Conservation (phyloP, 2,888 invertebrate species). For the Carpatolechia fugitivella region DNA sequence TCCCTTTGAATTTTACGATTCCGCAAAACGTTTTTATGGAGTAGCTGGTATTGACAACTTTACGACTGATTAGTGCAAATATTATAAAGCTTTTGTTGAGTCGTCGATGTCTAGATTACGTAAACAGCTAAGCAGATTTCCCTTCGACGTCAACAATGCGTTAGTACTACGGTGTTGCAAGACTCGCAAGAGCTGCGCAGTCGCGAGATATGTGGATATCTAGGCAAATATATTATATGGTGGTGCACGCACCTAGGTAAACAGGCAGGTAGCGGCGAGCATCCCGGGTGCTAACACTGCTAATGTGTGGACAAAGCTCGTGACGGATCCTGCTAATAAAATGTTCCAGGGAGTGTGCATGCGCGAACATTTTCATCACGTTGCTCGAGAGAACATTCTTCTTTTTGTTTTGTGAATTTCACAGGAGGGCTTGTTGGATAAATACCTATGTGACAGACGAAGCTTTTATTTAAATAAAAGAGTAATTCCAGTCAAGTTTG, state of each 20-base stretch:
- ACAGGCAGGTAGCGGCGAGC: constrained; percentile 53
- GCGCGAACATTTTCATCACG: constrained; percentile 50
- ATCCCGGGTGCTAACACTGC: constrained; percentile 69
- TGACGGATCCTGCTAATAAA: constrained; percentile 73
- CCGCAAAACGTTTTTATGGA: background rate
- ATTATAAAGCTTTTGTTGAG: constrained; percentile 45
- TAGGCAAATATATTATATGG: constrained; percentile 59
- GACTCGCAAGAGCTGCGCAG: constrained; percentile 39
- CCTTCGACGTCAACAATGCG: constrained; percentile 65
- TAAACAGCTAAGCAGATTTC: constrained; percentile 62
- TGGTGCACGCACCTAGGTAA: constrained; percentile 57
- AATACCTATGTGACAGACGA: no score
- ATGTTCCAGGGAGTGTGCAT: constrained; percentile 67
- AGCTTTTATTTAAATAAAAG: no score
- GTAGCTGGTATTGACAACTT: constrained; percentile 35
- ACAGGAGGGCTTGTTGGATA: background rate
- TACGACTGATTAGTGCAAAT: constrained; percentile 48
- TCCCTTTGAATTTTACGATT: background rate
- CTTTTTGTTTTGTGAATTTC: constrained; percentile 13
- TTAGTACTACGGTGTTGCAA: constrained; percentile 61
- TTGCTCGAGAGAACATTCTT: constrained; percentile 27
- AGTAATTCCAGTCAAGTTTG: background rate
- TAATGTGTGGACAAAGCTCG: constrained; percentile 74
- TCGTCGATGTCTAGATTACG: constrained; percentile 55
- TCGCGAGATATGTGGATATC: constrained; percentile 46